Base-by-base conservation (phyloP, 2,888 invertebrate genomes). In the Chironomus riparius region DNA sequence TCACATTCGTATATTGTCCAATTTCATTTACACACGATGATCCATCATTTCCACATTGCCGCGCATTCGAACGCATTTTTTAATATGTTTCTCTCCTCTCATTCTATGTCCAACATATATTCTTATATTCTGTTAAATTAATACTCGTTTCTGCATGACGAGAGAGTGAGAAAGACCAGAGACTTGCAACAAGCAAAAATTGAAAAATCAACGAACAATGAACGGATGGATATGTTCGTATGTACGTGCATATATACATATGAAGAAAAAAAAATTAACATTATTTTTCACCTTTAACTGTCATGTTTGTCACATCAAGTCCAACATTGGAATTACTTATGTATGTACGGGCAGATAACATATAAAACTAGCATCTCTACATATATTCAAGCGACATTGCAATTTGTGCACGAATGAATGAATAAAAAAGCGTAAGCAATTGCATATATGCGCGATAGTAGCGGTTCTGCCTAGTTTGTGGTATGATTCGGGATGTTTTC, bases 281-380 rank as follows among this genome's bases (percentile, higher is more conserved):
- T 68, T 74, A 70, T 74, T 74, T 74, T 74, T 74, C 74, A 68
- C 68, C 74, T 74, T 74, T 22, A 74, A 62, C 74, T 74, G 74
- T 74, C 74, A 48, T 22, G 65, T 47, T 24, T 74, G 74, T 74
- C 74, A 74, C 74, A 74, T 74, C 74, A 74, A 38, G 68, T 62
- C 22, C 22, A 65, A 65, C 65, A 24, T 24, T 21, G 65, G 21
- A 65, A 22, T 65, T 21, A 65, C 22, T 21, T 21, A 65, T 13
- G 22, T 24, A 24, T 24, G 21, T 24, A 18, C 65, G 24, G n/a
- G 56, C 56, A 56, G 56, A 65, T 12, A 65, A 65, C 65, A 65
- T 65, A 24, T 13, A 65, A 13, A 18, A 21, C 13, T 5, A 65
- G 65, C 21, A 65, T 65, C 24, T 65, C 21, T 24, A 65, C 65